Conservation (phyloP, 2,888 invertebrate genomes). For the Priocnemis perturbator region DNA sequence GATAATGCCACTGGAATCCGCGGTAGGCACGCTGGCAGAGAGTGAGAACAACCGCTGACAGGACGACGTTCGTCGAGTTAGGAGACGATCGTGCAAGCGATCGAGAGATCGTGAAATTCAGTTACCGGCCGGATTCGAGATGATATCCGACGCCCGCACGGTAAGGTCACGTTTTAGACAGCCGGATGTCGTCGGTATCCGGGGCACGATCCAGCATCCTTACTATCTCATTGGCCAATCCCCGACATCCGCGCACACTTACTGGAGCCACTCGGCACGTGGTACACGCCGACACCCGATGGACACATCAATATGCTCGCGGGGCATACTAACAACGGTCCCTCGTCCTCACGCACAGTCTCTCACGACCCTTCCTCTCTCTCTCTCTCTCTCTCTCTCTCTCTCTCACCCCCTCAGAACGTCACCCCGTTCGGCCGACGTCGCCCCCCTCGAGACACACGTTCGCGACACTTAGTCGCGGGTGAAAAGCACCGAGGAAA, state of each 20-base stretch:
- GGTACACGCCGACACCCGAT: slow-evolving; percentile 44
- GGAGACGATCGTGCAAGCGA: neutral
- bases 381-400: too few species aligned
- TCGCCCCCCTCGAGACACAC: too few species aligned
- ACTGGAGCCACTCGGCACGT: slow-evolving; percentile 61
- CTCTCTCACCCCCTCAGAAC: too few species aligned
- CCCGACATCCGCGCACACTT: slow-evolving; percentile 56
- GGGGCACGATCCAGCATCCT: slow-evolving; percentile 52
- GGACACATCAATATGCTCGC: slow-evolving; percentile 21
- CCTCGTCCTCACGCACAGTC: neutral
- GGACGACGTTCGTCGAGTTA: too few species aligned
- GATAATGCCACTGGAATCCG: too few species aligned
- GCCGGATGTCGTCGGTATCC: slow-evolving; percentile 46
- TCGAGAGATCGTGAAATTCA: slow-evolving; percentile 20
- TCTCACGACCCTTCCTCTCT: neutral
- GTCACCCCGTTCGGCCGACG: too few species aligned
- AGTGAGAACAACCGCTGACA: too few species aligned
- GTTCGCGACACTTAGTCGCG: neutral
- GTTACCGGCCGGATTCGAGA: slow-evolving; percentile 53
- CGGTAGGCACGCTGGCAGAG: too few species aligned
- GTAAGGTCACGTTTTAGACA: slow-evolving; percentile 45
- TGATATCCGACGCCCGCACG: slow-evolving; percentile 35
- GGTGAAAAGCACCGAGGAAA: too few species aligned
- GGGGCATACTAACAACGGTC: neutral
- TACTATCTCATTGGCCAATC: slow-evolving; percentile 59